phyloP scores from a whole-genome alignment of 2,113 vertebrate genomes.

The Formicarius rufipectus region DNA sequence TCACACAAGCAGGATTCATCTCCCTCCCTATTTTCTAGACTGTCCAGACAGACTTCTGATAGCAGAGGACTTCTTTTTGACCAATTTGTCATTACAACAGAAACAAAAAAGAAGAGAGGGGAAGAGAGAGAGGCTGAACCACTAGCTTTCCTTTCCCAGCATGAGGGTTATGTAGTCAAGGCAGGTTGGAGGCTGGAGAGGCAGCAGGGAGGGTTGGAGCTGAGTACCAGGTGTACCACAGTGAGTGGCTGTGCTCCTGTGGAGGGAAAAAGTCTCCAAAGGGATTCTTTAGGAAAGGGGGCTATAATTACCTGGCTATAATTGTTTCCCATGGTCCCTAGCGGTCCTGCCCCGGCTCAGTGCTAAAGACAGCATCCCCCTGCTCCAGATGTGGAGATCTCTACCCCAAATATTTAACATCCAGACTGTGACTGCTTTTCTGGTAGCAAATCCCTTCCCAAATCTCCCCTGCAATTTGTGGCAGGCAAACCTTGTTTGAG shows the following conservation, averaged over 20 bases:
- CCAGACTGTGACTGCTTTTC: neutral
- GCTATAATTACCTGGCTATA: neutral
- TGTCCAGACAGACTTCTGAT: neutral
- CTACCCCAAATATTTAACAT: conserved; percentile 43
- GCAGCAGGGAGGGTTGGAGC: neutral
- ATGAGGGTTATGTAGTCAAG: rapidly evolving
- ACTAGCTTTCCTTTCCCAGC: neutral
- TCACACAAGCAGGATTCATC: neutral
- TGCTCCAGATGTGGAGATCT: neutral
- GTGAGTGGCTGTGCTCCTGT: neutral
- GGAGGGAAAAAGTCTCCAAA: neutral
- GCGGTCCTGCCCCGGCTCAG: neutral
- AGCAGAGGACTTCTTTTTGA: neutral
- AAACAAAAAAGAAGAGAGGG: neutral
- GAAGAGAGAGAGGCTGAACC: neutral
- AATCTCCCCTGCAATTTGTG: conserved; percentile 60
- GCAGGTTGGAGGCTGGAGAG: neutral
- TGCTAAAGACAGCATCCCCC: neutral
- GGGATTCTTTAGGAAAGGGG: neutral
- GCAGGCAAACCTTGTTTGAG: conserved; percentile 38
- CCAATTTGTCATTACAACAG: neutral
- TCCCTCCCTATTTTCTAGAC: neutral
- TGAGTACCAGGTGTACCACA: neutral
- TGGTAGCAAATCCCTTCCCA: conserved; percentile 55
- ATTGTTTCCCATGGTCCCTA: neutral